Evolutionary conservation across 2,113 vertebrate genomes (phyloP).

Genomic region (Austrofundulus limnaeus): DNA sequence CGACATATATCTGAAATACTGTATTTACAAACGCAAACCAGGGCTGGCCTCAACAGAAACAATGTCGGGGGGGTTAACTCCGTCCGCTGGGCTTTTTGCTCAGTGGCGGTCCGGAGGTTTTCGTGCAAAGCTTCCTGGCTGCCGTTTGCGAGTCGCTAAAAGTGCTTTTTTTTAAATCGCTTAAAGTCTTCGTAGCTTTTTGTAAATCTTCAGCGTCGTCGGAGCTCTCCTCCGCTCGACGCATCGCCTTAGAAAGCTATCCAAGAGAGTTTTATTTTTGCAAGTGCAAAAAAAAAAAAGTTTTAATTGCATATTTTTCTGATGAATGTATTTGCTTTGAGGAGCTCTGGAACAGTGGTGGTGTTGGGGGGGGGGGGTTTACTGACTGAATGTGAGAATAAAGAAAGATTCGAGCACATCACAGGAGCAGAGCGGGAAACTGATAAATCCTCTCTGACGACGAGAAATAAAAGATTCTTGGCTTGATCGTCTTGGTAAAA

Average conservation of each 20-base stretch:
- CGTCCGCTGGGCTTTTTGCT: conserved; percentile 13
- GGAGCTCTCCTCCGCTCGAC: conserved; percentile 27
- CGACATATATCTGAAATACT: conserved; percentile 75
- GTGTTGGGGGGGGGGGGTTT: conserved; percentile 13
- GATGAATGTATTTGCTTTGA: conserved; percentile 62
- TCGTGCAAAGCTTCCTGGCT: neutral
- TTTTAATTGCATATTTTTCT: conserved; percentile 58
- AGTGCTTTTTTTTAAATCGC: conserved; percentile 17
- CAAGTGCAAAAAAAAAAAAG: conserved; percentile 48
- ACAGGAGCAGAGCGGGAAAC: neutral
- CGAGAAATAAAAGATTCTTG: too few relatives aligned
- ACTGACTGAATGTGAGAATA: conserved; percentile 50
- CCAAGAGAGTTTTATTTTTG: conserved; percentile 66
- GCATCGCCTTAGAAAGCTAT: conserved; percentile 49
- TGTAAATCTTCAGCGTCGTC: conserved; percentile 15
- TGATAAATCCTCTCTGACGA: neutral
- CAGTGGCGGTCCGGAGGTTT: neutral
- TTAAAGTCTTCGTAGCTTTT: conserved; percentile 37
- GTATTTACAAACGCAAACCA: conserved; percentile 66
- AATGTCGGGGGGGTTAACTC: conserved; percentile 1
- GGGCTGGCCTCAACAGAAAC: conserved; percentile 58
- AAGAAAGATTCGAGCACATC: conserved; percentile 24
- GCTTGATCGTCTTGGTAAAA: neutral
- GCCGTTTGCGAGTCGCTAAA: conserved; percentile 8
- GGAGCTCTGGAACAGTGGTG: conserved; percentile 15